phyloP scores from a whole-genome alignment of 2,797 vertebrate genomes.

The Oophaga sylvatica region DNA sequence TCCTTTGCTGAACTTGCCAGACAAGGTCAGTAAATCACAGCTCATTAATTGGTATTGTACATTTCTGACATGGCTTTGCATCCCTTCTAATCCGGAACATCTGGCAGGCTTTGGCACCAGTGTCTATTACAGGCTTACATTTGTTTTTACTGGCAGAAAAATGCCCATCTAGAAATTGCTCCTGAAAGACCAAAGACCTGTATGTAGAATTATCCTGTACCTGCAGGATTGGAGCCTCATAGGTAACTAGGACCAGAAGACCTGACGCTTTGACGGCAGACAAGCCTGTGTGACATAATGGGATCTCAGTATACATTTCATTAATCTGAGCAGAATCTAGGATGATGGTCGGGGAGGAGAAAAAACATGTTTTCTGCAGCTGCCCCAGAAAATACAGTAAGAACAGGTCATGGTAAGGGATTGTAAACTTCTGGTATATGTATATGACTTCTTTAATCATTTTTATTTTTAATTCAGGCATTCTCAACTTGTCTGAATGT shows the following conservation, averaged over 20 bases:
- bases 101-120: conserved; percentile 29
- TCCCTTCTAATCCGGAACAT: conserved; percentile 47
- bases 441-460: too few species aligned
- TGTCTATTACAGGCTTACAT: conserved; percentile 14
- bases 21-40: conserved; percentile 19
- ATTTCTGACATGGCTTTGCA: conserved; percentile 30
- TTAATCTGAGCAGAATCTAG: too few species aligned
- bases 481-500: too few species aligned
- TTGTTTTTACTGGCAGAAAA: conserved; percentile 41
- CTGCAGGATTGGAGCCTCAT: neutral
- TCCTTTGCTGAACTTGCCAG: neutral
- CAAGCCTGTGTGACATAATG: too few species aligned
- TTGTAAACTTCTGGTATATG: too few species aligned
- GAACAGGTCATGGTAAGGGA: too few species aligned
- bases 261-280: neutral
- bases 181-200: conserved; percentile 35
- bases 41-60: conserved; percentile 33
- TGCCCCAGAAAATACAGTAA: too few species aligned
- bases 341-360: too few species aligned
- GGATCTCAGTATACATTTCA: too few species aligned
- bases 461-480: too few species aligned
- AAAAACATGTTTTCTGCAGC: too few species aligned
- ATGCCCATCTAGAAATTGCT: conserved; percentile 22
- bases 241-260: neutral
- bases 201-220: neutral